Evolutionary conservation across 2,113 vertebrate genomes (phyloP).

Genomic region (Axis porcinus): DNA sequence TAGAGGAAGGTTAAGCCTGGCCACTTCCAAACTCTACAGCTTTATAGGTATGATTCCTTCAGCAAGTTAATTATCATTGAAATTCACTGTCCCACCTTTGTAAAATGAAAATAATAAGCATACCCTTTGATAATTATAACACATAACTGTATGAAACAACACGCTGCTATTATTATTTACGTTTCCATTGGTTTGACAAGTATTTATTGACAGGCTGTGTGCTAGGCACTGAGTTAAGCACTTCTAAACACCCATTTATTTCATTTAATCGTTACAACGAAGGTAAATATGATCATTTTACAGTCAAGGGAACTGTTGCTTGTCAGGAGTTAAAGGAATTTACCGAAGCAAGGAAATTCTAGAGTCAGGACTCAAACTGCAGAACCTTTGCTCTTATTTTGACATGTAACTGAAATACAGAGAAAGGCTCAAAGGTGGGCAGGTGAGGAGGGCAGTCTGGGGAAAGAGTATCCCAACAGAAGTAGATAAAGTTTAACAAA

Average conservation of each 20-base stretch:
- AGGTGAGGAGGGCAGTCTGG: not conserved
- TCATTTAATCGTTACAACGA: not conserved
- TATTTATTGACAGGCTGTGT: not conserved
- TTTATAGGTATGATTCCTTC: not conserved
- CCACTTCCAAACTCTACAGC: not conserved
- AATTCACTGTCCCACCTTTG: not conserved
- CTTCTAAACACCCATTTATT: not conserved
- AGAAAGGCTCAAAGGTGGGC: not conserved
- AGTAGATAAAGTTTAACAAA: not conserved
- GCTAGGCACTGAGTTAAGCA: not conserved
- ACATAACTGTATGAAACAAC: not conserved
- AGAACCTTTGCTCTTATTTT: not conserved
- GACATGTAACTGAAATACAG: not conserved
- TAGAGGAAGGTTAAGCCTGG: not conserved
- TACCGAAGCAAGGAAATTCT: not conserved
- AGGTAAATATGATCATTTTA: not conserved
- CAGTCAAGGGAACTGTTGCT: not conserved
- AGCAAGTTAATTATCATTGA: not conserved
- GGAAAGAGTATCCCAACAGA: not conserved
- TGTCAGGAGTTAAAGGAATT: not conserved
- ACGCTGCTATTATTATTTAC: not conserved
- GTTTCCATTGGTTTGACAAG: not conserved
- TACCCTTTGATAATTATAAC: not conserved
- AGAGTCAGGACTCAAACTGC: not conserved
- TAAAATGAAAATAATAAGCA: not conserved